A percentile compares a stretch with the other conserved stretches of the same genome.
Evolutionary conservation across 2,797 vertebrate species (phyloP).

Genomic region (Myripristis jacobus): DNA sequence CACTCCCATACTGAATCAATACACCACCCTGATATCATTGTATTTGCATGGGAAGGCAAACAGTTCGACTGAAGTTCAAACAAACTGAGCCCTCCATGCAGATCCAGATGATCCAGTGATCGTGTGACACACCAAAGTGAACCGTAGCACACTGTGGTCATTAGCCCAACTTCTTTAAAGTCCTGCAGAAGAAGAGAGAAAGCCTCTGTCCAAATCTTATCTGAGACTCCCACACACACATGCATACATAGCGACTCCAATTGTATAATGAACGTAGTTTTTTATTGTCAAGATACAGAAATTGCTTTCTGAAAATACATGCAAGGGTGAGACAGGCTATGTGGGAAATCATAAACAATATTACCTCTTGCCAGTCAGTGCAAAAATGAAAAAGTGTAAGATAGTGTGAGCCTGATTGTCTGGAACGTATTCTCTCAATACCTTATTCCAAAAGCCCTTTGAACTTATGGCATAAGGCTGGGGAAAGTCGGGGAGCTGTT

Average conservation of each 20-base stretch:
- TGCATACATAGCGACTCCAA: too few relatives aligned
- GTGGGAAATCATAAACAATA: not conserved
- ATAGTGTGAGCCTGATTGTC: not conserved
- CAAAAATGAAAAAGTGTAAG: not conserved
- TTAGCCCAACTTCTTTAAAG: conserved; percentile 5
- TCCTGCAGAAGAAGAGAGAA: too few relatives aligned
- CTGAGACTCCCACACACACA: too few relatives aligned
- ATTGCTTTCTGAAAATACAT: not conserved
- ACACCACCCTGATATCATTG: not conserved
- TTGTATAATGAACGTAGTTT: not conserved
- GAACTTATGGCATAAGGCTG: not conserved
- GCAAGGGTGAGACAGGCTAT: not conserved
- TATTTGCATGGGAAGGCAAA: conserved; percentile 24
- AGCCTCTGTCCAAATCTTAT: too few relatives aligned
- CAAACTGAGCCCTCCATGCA: conserved; percentile 1
- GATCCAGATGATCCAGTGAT: conserved; percentile 14
- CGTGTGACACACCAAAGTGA: not conserved
- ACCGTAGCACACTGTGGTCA: not conserved
- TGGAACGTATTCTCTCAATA: not conserved
- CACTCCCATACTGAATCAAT: conserved; percentile 29
- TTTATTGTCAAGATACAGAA: not conserved
- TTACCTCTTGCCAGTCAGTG: not conserved
- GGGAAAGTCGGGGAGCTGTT: not conserved
- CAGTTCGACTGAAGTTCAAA: conserved; percentile 22
- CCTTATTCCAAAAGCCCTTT: not conserved